Evolutionary conservation across 2,888 invertebrate species (phyloP), one percentile per base, ranked within the genome.

Genomic region (Cinara cedri): DNA sequence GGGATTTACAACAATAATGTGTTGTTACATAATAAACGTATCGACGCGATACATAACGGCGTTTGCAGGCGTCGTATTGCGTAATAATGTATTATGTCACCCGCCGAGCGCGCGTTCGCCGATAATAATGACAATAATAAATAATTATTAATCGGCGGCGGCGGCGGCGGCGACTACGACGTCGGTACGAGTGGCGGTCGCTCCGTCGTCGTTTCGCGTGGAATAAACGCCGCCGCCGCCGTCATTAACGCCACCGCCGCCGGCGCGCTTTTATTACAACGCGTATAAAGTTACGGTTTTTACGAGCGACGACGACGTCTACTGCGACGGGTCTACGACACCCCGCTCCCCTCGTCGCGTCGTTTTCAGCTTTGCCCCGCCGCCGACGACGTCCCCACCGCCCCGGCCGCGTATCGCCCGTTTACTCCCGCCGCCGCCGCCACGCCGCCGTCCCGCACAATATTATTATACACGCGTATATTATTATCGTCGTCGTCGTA

Each of bases 211-310:
- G 34, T 51, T 16, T 51, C 49, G 14, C 49, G 49, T 24, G 26
- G 34, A 34, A 34, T 34, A 34, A 60, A 46, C n/a, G 26, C 2
- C 44, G 21, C 66, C 49, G 49, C 19, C 26, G 49, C 26, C 24
- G 66, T 68, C 66, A 49, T 68, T 68, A 72, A 72, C 72, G 57
- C 21, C 42, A 13, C 55, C 54, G 71, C 24, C 57, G 46, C 34
- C 66, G 65, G 24, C 72, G 42, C 72, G 46, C 57, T 42, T 54
- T 55, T 71, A 49, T 49, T 68, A 68, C 66, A 46, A 24, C 60
- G 60, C 60, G 10, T n/a, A n/a, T n/a, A n/a, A n/a, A n/a, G n/a
- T n/a, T n/a, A n/a, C n/a, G n/a, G n/a, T n/a, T n/a, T n/a, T n/a
- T n/a, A 24, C 49, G 24, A 4, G 34, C 34, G 34, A 34, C 34